Evolutionary conservation across 2,113 vertebrate genomes (phyloP).

Genomic region (Otus sunia): DNA sequence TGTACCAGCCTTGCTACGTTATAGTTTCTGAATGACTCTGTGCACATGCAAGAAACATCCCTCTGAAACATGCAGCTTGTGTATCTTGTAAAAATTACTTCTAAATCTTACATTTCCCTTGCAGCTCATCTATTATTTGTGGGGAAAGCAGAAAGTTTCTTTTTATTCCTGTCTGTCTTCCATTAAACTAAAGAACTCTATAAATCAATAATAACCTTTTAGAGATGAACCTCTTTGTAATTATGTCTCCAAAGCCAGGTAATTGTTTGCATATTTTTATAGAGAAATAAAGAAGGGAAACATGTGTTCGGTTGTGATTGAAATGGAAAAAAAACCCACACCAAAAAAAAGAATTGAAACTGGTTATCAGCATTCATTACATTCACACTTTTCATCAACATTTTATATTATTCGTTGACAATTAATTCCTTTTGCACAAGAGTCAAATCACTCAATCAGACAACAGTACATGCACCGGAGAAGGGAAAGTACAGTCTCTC

Average conservation of each 20-base stretch:
- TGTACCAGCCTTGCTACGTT: neutral
- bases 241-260: slow-evolving; percentile 73
- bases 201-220: slow-evolving; percentile 78
- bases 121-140: slow-evolving; percentile 59
- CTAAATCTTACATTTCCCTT: slow-evolving; percentile 68
- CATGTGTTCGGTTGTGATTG: slow-evolving; percentile 35
- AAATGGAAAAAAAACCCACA: neutral
- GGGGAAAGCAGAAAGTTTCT: slow-evolving; percentile 43
- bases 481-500: slow-evolving; percentile 1
- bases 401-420: slow-evolving; percentile 43
- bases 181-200: slow-evolving; percentile 73
- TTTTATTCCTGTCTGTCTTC: slow-evolving; percentile 72
- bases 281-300: slow-evolving; percentile 65
- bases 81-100: slow-evolving; percentile 57
- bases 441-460: slow-evolving; percentile 46
- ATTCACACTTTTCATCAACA: slow-evolving; percentile 45
- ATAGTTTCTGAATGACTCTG: neutral
- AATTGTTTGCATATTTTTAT: slow-evolving; percentile 81
- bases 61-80: neutral
- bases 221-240: slow-evolving; percentile 77
- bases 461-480: neutral
- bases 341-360: neutral
- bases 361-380: slow-evolving; percentile 39
- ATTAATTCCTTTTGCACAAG: slow-evolving; percentile 63
- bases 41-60: neutral